Base-by-base conservation (phyloP, 30 jellyfish, hydroid and myxozoan species). In the Hydractinia symbiolongicarpus region DNA sequence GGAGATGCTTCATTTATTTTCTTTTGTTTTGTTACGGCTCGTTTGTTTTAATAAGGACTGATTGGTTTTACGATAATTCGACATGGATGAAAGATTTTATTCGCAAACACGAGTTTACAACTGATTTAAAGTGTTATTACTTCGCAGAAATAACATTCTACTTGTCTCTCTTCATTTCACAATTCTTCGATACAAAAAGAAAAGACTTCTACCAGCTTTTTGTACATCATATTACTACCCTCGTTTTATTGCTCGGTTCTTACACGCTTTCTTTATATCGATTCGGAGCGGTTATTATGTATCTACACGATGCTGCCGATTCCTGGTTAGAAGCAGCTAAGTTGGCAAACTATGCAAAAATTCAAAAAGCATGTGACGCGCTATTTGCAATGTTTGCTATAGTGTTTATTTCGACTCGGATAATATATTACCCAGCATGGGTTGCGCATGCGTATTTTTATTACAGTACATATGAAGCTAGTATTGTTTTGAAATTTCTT, bases 301-400 rank as follows among this genome's bases (percentile, higher is more conserved):
- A 76, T 17, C 82, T 91, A 51, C 98, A 91, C 72, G 98, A 91
- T 83, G 88, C 91, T 0, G 67, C 98, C 17, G 98, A 91, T 79
- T 83, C 61, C 77, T 91, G 98, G 98, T 93, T 91, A 20, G 98
- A 91, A 90, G 82, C 96, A 20, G 98, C 98, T 15, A 91, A 91
- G 83, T 91, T 91, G n/a, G 95, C 96, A 52, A 91, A 91, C 53
- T 91, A 91, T 55, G 98, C 96, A 5, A 91, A 91, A 81, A 19
- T 72, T 78, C 88, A 91, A 57, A 91, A 61, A 49, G 84, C 91
- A 13, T 86, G 96, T 55, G 96, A 91, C 75, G 78, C 82, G 51
- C 68, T 87, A 62, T 91, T 90, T 54, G 97, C 79, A 61, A 88
- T 88, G 6, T 90, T 90, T 74, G 97, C 97, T 16, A 54, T 86